Conservation (phyloP, 2,888 invertebrate species). For the Calameuta pallipes region DNA sequence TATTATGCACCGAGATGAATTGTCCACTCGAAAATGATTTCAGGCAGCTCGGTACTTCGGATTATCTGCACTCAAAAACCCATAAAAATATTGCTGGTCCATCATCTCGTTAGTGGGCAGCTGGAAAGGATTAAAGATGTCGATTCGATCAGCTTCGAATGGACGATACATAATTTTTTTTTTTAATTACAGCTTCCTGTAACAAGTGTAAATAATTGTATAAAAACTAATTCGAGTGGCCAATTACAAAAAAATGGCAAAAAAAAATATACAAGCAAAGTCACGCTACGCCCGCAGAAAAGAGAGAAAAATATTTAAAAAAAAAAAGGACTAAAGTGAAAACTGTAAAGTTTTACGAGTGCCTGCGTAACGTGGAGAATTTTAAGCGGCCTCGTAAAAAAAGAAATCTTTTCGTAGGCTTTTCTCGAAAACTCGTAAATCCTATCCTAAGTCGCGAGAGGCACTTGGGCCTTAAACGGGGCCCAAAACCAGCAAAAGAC, state of each 20-base stretch:
- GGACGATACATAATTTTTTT: neutral
- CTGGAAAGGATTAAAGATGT: neutral
- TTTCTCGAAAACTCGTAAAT: slow-evolving; percentile 55
- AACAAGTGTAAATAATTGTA: neutral
- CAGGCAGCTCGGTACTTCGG: neutral
- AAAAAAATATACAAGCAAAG: neutral
- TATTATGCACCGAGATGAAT: neutral
- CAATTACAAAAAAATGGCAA: neutral
- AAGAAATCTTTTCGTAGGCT: slow-evolving; percentile 25
- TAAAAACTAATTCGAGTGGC: neutral
- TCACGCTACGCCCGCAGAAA: too few relatives aligned
- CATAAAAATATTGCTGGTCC: neutral
- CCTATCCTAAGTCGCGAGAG: slow-evolving; percentile 14
- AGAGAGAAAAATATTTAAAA: neutral
- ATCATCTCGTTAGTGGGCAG: neutral
- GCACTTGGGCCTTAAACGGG: slow-evolving; percentile 24
- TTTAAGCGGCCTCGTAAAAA: slow-evolving; percentile 42
- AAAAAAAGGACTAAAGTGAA: neutral
- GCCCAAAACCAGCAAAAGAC: neutral
- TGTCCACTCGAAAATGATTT: neutral
- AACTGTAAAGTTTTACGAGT: slow-evolving; percentile 1
- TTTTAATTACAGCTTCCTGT: neutral
- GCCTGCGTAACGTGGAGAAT: slow-evolving; percentile 18
- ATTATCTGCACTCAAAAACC: neutral
- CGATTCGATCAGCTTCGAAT: neutral